Conservation (phyloP, 2,888 invertebrate genomes). For the Meiosimyza platycephala region DNA sequence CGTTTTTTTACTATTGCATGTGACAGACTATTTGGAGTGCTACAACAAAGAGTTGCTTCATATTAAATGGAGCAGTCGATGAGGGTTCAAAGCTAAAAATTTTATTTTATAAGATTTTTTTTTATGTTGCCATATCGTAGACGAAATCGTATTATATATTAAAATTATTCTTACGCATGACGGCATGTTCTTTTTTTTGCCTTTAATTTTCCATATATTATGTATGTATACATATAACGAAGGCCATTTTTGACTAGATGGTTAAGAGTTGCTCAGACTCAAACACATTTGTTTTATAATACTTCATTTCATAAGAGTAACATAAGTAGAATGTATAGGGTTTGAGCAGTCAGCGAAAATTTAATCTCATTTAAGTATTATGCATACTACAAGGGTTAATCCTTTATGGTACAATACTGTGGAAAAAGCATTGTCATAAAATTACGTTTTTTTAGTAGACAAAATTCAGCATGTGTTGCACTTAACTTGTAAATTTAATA, state of each 20-base stretch:
- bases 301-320: neutral
- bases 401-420: too few relatives aligned
- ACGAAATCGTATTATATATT: conserved; percentile 50
- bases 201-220: neutral
- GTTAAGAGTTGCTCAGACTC: conserved; percentile 1
- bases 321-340: conserved; percentile 37
- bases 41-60: neutral
- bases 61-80: neutral
- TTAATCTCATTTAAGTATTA: conserved; percentile 58
- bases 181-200: conserved; percentile 28
- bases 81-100: conserved; percentile 51
- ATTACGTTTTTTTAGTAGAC: too few relatives aligned
- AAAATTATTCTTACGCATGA: conserved; percentile 55
- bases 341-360: conserved; percentile 50
- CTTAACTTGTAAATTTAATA: too few relatives aligned
- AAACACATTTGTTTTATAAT: too few relatives aligned
- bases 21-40: too few relatives aligned
- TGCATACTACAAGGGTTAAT: too few relatives aligned
- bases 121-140: neutral
- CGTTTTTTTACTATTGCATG: too few relatives aligned
- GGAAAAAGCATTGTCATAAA: too few relatives aligned
- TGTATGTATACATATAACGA: neutral
- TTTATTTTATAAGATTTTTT: conserved; percentile 4
- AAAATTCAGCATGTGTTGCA: too few relatives aligned
- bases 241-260: neutral